phyloP scores from a whole-genome alignment of 2,113 vertebrate species.

The Empidonax alnorum region DNA sequence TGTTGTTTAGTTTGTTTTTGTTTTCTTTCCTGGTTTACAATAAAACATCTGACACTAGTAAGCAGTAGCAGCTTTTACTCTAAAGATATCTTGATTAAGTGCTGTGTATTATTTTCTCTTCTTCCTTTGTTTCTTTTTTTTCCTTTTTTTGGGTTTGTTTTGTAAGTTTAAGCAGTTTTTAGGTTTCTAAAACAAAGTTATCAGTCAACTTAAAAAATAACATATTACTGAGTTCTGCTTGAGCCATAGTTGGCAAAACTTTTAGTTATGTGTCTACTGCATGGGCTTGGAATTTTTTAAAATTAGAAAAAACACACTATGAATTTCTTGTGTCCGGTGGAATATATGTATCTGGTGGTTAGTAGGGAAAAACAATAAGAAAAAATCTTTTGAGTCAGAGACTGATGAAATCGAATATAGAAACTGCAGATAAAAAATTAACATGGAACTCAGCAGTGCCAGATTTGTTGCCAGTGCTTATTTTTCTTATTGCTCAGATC shows the following conservation, averaged over 20 bases:
- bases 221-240: background rate
- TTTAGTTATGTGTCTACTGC: background rate
- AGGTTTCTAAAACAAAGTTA: background rate
- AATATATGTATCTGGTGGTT: background rate
- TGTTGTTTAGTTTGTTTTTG: background rate
- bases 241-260: background rate
- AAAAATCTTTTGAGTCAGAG: background rate
- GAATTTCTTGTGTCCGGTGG: background rate
- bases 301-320: background rate
- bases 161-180: background rate
- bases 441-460: background rate
- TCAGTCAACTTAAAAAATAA: background rate
- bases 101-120: background rate
- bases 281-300: background rate
- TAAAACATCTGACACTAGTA: constrained; percentile 12
- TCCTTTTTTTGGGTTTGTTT: background rate
- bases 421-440: background rate
- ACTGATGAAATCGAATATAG: background rate
- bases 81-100: background rate
- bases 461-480: background rate
- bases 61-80: background rate
- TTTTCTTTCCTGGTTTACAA: background rate
- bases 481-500: background rate
- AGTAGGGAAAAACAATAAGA: background rate
- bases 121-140: background rate